Percentiles rank a stretch among this genome's conserved stretches.
Evolutionary conservation across 2,888 invertebrate species (phyloP).

Genomic region (Eudemis profundana): DNA sequence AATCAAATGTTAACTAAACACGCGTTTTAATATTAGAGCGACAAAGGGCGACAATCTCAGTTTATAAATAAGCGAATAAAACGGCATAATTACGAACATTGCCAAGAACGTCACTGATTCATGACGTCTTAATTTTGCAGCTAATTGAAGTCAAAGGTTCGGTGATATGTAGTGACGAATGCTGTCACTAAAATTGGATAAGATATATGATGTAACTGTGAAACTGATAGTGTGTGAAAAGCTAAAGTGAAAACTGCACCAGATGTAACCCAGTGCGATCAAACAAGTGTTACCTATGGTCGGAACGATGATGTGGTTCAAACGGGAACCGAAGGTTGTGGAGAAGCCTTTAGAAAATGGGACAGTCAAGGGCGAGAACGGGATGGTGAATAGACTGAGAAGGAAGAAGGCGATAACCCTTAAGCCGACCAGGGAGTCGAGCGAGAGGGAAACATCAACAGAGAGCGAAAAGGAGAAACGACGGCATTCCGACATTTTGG

Average conservation of each 20-base stretch:
- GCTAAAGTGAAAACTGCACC: constrained; percentile 27
- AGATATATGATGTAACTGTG: constrained; percentile 15
- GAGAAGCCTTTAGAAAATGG: constrained; percentile 73
- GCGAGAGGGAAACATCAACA: constrained; percentile 78
- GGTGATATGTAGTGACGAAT: constrained; percentile 8
- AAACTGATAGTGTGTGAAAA: constrained; percentile 15
- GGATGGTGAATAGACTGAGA: constrained; percentile 70
- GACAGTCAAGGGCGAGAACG: constrained; percentile 69
- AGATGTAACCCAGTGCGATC: constrained; percentile 23
- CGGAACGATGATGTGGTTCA: constrained; percentile 81
- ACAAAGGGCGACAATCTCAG: constrained; percentile 44
- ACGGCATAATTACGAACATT: constrained; percentile 34
- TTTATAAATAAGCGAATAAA: constrained; percentile 38
- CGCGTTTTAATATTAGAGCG: constrained; percentile 25
- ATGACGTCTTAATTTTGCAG: constrained; percentile 30
- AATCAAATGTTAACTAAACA: constrained; percentile 25
- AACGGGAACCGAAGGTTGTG: constrained; percentile 73
- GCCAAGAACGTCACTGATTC: constrained; percentile 42
- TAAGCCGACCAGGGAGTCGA: constrained; percentile 77
- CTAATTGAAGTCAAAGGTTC: constrained; percentile 6
- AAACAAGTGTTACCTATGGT: constrained; percentile 47
- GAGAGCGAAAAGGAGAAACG: constrained; percentile 80
- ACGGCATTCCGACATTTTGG: constrained; percentile 78
- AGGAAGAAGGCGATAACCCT: constrained; percentile 74
- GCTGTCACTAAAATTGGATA: constrained; percentile 3